A percentile compares a stretch with the other conserved stretches of the same genome.
phyloP scores from a whole-genome alignment of 2,797 vertebrate genomes.

The Ptychobarbus kaznakovi region DNA sequence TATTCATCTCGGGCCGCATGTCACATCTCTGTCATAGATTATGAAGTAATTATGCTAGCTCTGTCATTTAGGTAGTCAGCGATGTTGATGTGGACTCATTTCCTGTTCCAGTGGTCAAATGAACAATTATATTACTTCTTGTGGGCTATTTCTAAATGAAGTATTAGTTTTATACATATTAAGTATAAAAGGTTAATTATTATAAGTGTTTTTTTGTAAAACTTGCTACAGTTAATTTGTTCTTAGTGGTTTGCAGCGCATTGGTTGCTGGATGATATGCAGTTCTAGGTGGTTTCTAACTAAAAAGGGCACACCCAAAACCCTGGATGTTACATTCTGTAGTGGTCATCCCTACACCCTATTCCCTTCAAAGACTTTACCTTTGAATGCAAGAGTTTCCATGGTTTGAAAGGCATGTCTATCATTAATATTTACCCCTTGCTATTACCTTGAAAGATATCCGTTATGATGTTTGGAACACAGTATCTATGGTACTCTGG shows the following conservation, averaged over 20 bases:
- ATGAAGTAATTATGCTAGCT: conserved; percentile 8
- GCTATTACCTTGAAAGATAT: background rate
- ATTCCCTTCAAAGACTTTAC: background rate
- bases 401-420: background rate
- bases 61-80: conserved; percentile 7
- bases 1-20: conserved; percentile 3
- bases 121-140: background rate
- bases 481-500: background rate
- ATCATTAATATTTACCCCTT: background rate
- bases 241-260: background rate
- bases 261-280: background rate
- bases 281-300: background rate
- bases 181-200: background rate
- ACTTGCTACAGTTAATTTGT: background rate
- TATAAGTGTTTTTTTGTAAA: background rate
- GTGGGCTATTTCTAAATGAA: background rate
- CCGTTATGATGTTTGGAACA: background rate
- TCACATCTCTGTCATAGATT: conserved; percentile 28
- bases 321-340: background rate
- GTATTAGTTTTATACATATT: background rate
- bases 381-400: background rate
- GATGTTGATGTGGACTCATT: background rate
- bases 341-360: background rate
- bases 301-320: background rate
- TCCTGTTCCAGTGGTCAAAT: background rate